phyloP scores from a whole-genome alignment of 2,113 vertebrate genomes.

The Cervus canadensis region DNA sequence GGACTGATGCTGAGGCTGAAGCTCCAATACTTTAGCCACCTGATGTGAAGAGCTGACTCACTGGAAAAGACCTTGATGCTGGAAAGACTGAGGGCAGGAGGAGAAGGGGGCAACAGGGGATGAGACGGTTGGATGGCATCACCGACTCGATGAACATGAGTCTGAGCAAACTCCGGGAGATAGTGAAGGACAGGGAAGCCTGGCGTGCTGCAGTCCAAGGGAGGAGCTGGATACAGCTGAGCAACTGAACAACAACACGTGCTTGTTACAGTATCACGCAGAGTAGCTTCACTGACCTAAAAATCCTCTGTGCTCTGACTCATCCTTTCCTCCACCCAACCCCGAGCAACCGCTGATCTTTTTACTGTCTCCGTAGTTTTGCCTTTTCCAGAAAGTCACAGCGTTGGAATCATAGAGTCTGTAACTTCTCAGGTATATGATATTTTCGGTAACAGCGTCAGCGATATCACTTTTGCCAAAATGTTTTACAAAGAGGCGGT shows the following conservation, averaged over 20 bases:
- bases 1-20: not conserved
- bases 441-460: not conserved
- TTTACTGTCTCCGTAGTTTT: not conserved
- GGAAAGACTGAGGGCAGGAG: not conserved
- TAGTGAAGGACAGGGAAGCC: not conserved
- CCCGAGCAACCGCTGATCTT: not conserved
- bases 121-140: not conserved
- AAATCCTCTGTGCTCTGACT: not conserved
- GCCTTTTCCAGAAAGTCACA: not conserved
- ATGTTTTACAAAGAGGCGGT: not conserved
- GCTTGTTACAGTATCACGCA: not conserved
- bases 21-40: not conserved
- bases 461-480: not conserved
- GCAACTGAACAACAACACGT: not conserved
- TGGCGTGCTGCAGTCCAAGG: not conserved
- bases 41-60: not conserved
- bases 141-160: not conserved
- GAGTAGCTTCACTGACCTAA: not conserved
- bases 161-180: not conserved
- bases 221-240: not conserved
- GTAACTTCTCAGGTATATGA: not conserved
- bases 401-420: not conserved
- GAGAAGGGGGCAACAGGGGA: not conserved
- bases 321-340: not conserved
- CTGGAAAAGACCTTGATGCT: not conserved